Evolutionary conservation across 37 sponge, comb jelly and placozoan genomes (phyloP), one percentile per base, ranked within the genome.

Genomic region (Ianthella basta): DNA sequence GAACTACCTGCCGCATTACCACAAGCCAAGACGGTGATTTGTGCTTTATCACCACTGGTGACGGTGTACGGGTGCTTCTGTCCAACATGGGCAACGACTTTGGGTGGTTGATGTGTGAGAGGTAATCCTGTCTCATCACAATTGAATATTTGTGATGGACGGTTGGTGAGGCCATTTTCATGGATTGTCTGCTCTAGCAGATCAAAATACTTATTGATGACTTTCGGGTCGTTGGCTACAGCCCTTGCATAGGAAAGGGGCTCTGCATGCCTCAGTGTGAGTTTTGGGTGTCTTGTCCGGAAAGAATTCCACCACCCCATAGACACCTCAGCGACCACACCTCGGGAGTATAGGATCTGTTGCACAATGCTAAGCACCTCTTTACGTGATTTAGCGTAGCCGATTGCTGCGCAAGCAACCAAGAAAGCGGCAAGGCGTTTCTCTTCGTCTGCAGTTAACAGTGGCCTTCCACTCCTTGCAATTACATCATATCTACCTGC

Each of bases 1-100:
- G 18, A 18, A 15, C 36, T 29, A 5, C 84, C 84, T 34, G 84
- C 84, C 13, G 84, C 84, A 83, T 35, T 70, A 4, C 39, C 57
- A 83, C 84, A 83, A 16, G 44, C 84, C 10, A 83, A 38, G 33
- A 83, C 84, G 14, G 72, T 83, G 56, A 83, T 83, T 27, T 83
- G 84, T 23, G 69, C 18, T 65, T 83, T 83, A 15, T 83, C 72
- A 56, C 53, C 37, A 50, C 66, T 64, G 84, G 84, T 83, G 57
- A 66, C 72, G 0, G 69, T 56, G 72, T 67, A 83, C 4, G 72
- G 56, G 55, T 83, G 84, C 72, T 83, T 83, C 15, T 82, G 64
- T 34, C 65, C 53, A 59, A 39, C 59, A 64, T 36, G 25, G 4
- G 83, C 68, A 60, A 82, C 40, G 3, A 82, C 65, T 12, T 64